These are phyloP conservation scores for Cygnus olor DNA, from an alignment of 2,797 vertebrate genomes.

Conservation along the genomic window DNA sequence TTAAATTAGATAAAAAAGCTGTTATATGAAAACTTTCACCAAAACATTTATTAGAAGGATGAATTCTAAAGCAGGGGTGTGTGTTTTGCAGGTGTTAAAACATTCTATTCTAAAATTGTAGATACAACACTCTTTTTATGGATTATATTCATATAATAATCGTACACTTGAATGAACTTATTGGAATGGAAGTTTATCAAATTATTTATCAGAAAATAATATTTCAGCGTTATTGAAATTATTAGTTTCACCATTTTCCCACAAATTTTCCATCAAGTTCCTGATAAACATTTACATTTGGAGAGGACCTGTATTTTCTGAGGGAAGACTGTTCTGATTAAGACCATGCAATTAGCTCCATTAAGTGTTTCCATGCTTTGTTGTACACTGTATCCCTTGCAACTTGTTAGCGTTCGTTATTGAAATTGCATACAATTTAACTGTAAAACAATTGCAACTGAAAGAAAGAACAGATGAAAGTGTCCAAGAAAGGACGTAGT, in stretches of 20 bases:
- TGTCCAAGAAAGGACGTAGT: background rate
- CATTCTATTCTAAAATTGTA: background rate
- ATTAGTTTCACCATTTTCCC: background rate
- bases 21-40: background rate
- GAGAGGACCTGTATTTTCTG: background rate
- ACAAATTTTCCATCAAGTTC: background rate
- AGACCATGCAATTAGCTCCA: background rate
- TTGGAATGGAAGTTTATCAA: background rate
- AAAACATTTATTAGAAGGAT: background rate
- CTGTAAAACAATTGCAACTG: background rate
- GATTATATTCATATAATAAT: background rate
- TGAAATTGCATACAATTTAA: background rate
- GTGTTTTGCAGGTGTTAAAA: conserved; percentile 41
- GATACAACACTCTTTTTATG: background rate
- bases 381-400: background rate
- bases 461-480: background rate
- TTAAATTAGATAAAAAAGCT: conserved; percentile 19
- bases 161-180: background rate
- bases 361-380: background rate
- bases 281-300: conserved; percentile 1
- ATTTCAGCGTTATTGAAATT: background rate
- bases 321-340: conserved; percentile 15
- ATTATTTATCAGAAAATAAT: background rate
- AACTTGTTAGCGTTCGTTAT: background rate
- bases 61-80: background rate